Conservation (phyloP, 1,140 invertebrate species). For the Cydia amplana region DNA sequence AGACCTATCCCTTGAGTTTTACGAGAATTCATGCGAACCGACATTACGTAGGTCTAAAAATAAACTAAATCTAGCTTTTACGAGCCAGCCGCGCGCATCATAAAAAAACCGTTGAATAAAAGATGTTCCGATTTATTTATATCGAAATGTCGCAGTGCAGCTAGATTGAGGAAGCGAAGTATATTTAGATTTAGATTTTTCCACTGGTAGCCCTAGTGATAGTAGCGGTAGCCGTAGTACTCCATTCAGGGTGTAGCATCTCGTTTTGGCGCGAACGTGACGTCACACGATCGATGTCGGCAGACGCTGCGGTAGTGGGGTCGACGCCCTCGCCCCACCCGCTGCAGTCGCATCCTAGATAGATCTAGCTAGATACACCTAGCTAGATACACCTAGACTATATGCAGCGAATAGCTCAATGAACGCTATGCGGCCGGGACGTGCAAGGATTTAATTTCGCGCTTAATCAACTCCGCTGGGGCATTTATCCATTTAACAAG, state of each 20-base stretch:
- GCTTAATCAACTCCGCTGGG: constrained; percentile 38
- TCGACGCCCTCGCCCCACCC: constrained; percentile 69
- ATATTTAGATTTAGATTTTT: not conserved
- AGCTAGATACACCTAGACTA: constrained; percentile 60
- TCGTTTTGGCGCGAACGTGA: constrained; percentile 78
- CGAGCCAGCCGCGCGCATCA: constrained; percentile 13
- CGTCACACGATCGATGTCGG: constrained; percentile 78
- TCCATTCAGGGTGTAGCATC: constrained; percentile 77
- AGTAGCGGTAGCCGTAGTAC: constrained; percentile 64
- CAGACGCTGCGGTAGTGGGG: constrained; percentile 78
- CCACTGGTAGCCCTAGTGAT: constrained; percentile 32
- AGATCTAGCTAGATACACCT: too few species aligned
- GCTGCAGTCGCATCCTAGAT: constrained; percentile 68
- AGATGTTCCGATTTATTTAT: constrained; percentile 30
- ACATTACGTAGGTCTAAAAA: constrained; percentile 2
- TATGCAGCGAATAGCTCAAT: constrained; percentile 60
- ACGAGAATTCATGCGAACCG: constrained; percentile 9
- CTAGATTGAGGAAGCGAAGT: not conserved
- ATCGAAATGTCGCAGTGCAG: constrained; percentile 26
- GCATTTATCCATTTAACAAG: constrained; percentile 29
- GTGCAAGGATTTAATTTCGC: constrained; percentile 47
- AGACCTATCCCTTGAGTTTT: not conserved
- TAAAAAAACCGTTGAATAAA: constrained; percentile 27
- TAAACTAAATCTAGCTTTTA: constrained; percentile 29
- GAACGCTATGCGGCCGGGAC: constrained; percentile 66